Evolutionary conservation across 2,113 vertebrate genomes (phyloP), one percentile per base, ranked within the genome.

Genomic region (Callorhinus ursinus): DNA sequence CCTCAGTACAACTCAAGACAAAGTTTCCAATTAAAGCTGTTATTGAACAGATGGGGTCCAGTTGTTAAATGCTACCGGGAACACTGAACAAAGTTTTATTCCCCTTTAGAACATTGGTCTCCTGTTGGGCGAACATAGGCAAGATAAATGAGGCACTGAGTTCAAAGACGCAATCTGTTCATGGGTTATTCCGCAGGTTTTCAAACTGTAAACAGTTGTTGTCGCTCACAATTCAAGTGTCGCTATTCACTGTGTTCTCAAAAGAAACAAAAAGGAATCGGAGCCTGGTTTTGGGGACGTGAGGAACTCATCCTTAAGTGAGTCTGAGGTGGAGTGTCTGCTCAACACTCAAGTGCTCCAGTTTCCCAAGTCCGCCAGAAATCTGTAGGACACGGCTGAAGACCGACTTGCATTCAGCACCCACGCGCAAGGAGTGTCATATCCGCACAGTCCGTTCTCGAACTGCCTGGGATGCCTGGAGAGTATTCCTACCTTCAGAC

Each of bases 81-180:
- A 7, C 14, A 9, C 55, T n/a, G 84, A 39, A 53, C 33, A 59
- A 26, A 92, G 65, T 51, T 76, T 49, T 67, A 42, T 28, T 83
- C 67, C 51, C 12, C 49, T 76, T 42, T 39, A 53, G 53, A 31
- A 67, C 31, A n/a, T 24, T 21, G 65, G 74, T 67, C 87, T 87
- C 79, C 42, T 16, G 14, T 33, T 39, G 18, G 65, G 19, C 3
- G 26, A 79, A 42, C 31, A 8, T 1, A 22, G 39, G 11, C 77
- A 10, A 71, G 59, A n/a, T 22, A 84, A 72, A 72, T 61, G 9
- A 18, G 79, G 96, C 85, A 12, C 61, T 77, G 82, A 94, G 39
- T 36, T 86, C 84, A 93, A 96, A 97, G 96, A 57, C 67, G 59
- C 31, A 57, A 96, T 90, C 83, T 93, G 57, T 36, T 82, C 95